Base-by-base conservation (phyloP, 2,888 invertebrate genomes). In the Archips xylosteana region DNA sequence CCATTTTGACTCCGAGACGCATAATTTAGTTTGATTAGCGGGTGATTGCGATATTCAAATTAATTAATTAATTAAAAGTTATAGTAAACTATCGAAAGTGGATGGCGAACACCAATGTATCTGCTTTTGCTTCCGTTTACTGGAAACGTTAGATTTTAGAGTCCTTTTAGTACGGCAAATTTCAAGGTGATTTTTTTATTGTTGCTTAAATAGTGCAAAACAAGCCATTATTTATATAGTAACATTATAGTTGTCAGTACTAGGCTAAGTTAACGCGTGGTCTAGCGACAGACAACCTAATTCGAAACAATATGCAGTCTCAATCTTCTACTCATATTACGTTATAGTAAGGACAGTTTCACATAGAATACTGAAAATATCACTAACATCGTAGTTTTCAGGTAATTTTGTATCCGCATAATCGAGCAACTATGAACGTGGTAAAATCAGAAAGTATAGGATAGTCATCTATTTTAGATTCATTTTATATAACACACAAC, bases 251-350 rank as follows among this genome's bases (percentile, higher is more conserved):
- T 10, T 23, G 39, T 42, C 34, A 57, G 39, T 32, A 49, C 61
- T 49, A 69, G 51, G 61, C 8, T 12, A 13, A 12, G 9, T 36
- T 64, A 45, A 42, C 49, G 49, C 39, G 62, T 63, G 23, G 51
- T 39, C 49, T 23, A 23, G 32, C 72, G 13, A 73, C 63, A 68
- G 60, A 63, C 39, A 45, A 42, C 57, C 63, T 73, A 73, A 73
- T 73, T 69, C 63, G 49, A 57, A 73, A 64, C 73, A 73, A 69
- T 47, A 51, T 57, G 67, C 57, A 57, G 57, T 67, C 67, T 34
- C 68, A 69, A 73, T 73, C 68, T 49, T 63, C 49, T 68, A 39
- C 72, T 73, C 73, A 47, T 12, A 59, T 73, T 73, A 60, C 73
- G 32, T 62, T n/a, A 5, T 9, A 47, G 23, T 72, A 57, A 63